A percentile compares a stretch with the other conserved stretches of the same genome.
phyloP scores from a whole-genome alignment of 2,888 invertebrate genomes.

The Griposia aprilina region DNA sequence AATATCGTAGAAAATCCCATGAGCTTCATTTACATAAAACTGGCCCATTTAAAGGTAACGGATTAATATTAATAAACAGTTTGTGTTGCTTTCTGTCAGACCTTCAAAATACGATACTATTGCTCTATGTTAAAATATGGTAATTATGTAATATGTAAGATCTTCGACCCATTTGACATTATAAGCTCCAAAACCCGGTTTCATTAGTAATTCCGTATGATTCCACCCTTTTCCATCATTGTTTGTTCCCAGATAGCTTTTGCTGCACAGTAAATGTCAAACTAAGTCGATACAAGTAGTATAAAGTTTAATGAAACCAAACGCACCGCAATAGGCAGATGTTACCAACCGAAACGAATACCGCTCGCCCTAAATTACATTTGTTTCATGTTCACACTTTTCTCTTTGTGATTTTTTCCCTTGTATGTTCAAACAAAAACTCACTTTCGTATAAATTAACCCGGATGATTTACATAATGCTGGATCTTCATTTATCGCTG shows the following conservation, averaged over 20 bases:
- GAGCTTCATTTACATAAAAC: slow-evolving; percentile 1
- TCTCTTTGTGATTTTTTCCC: slow-evolving; percentile 38
- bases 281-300: slow-evolving; percentile 31
- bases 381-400: slow-evolving; percentile 61
- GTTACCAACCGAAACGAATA: slow-evolving; percentile 58
- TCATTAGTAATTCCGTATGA: slow-evolving; percentile 37
- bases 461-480: slow-evolving; percentile 61
- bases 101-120: slow-evolving; percentile 24
- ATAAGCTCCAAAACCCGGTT: slow-evolving; percentile 24
- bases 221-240: slow-evolving; percentile 39
- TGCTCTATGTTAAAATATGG: slow-evolving; percentile 49
- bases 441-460: slow-evolving; percentile 54
- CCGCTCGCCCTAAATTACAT: slow-evolving; percentile 59
- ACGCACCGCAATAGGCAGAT: slow-evolving; percentile 57
- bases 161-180: slow-evolving; percentile 27
- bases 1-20: neutral
- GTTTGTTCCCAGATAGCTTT: slow-evolving; percentile 52
- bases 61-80: neutral
- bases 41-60: slow-evolving; percentile 6
- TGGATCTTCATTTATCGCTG: slow-evolving; percentile 64
- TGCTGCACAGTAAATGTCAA: slow-evolving; percentile 33
- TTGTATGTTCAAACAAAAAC: slow-evolving; percentile 44
- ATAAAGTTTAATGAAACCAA: slow-evolving; percentile 52
- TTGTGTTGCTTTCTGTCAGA: neutral
- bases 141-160: slow-evolving; percentile 42